Evolutionary conservation across 2,888 invertebrate species (phyloP).

Genomic region (Octonoba sinensis): DNA sequence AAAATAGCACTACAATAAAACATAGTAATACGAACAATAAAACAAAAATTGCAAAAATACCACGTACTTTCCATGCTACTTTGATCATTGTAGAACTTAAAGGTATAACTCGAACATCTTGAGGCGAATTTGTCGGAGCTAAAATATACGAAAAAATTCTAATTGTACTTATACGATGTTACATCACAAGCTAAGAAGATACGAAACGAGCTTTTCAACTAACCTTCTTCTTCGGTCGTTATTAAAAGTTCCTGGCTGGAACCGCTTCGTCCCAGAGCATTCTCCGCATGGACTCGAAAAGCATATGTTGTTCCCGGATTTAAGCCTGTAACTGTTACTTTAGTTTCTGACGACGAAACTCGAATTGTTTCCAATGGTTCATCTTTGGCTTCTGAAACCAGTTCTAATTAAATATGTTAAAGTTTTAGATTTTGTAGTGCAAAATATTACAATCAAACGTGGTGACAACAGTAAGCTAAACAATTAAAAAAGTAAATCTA

Average conservation of each 20-base stretch:
- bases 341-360: conserved; percentile 43
- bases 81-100: conserved; percentile 44
- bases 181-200: not conserved
- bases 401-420: not conserved
- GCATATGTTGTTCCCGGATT: conserved; percentile 67
- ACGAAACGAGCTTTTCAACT: not conserved
- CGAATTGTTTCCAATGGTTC: conserved; percentile 49
- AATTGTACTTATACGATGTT: not conserved
- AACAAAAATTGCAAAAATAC: too few relatives aligned
- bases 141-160: not conserved
- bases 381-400: conserved; percentile 47
- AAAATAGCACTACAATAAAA: too few relatives aligned
- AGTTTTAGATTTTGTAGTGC: too few relatives aligned
- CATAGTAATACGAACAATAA: too few relatives aligned
- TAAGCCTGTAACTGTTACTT: conserved; percentile 56
- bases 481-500: not conserved
- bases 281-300: conserved; percentile 70
- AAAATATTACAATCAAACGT: too few relatives aligned
- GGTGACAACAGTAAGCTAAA: too few relatives aligned
- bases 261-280: conserved; percentile 69
- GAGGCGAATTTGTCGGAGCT: conserved; percentile 51
- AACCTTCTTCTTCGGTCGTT: conserved; percentile 70
- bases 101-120: conserved; percentile 41
- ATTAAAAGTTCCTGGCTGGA: conserved; percentile 69
- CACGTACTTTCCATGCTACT: conserved; percentile 59